Conservation (phyloP, 1,140 invertebrate genomes). For the Antheraea pernyi region DNA sequence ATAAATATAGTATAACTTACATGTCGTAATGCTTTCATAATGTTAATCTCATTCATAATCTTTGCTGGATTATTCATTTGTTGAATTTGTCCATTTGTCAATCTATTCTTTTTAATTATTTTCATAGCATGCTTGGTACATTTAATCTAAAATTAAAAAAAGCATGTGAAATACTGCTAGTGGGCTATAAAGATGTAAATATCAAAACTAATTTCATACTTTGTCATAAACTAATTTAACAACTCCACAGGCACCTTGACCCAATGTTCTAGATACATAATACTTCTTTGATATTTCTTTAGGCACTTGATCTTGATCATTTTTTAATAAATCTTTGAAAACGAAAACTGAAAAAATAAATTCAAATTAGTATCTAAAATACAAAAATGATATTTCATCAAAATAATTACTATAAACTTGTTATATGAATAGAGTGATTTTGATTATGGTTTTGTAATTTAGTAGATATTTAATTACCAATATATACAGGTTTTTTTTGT, state of each 20-base stretch:
- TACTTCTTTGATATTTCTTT: constrained; percentile 83
- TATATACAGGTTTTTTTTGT: too few species aligned
- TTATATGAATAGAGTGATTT: too few species aligned
- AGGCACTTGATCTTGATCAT: constrained; percentile 82
- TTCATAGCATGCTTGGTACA: constrained; percentile 90
- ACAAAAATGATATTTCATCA: background rate
- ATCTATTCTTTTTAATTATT: constrained; percentile 85
- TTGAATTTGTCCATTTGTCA: constrained; percentile 75
- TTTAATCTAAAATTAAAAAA: constrained; percentile 56
- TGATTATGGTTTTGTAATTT: too few species aligned
- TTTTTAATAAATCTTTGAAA: constrained; percentile 83
- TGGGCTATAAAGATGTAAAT: too few species aligned
- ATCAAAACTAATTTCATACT: constrained; percentile 42
- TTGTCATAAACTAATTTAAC: constrained; percentile 86
- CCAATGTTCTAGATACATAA: constrained; percentile 85
- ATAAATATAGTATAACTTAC: constrained; percentile 79
- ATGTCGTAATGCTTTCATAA: constrained; percentile 88
- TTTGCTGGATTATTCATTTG: constrained; percentile 81
- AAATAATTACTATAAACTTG: too few species aligned
- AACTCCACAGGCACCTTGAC: constrained; percentile 89
- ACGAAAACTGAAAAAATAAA: constrained; percentile 83
- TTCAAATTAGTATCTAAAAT: constrained; percentile 20
- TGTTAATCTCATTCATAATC: constrained; percentile 90
- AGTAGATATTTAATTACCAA: too few species aligned
- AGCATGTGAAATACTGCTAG: background rate